Evolutionary conservation across 2,888 invertebrate species (phyloP).

Genomic region (Papilio protenor): DNA sequence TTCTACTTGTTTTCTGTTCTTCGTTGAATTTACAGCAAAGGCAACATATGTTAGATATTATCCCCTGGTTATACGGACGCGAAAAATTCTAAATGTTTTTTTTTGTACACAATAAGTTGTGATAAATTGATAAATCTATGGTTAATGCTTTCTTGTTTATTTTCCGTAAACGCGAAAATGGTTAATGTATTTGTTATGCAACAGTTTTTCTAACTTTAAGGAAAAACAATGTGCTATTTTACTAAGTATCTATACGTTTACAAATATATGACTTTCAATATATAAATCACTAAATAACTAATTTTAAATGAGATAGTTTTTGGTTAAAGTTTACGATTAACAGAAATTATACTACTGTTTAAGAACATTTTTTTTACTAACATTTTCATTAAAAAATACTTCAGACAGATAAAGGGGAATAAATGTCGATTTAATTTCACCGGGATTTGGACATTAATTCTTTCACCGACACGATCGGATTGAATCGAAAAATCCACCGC

Average conservation of each 20-base stretch:
- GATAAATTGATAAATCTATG: background rate
- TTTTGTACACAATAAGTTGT: conserved; percentile 6
- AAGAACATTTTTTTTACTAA: no score
- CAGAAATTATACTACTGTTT: no score
- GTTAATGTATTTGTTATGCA: background rate
- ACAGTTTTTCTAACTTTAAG: no score
- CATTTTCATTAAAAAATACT: background rate
- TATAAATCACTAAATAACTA: no score
- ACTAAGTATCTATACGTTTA: no score
- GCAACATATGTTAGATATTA: conserved; percentile 40
- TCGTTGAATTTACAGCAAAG: conserved; percentile 37
- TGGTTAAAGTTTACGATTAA: background rate
- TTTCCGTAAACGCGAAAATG: background rate
- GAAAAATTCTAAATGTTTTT: conserved; percentile 24
- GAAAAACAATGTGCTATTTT: no score
- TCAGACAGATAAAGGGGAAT: conserved; percentile 25
- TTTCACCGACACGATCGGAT: conserved; percentile 23
- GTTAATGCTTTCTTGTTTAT: background rate
- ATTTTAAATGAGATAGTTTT: background rate
- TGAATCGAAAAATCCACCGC: conserved; percentile 36
- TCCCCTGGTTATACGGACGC: conserved; percentile 17
- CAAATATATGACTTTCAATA: no score
- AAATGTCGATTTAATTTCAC: conserved; percentile 32
- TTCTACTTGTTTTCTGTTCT: conserved; percentile 23
- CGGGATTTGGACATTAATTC: conserved; percentile 34